phyloP scores from a whole-genome alignment of 37 sponge, comb jelly and placozoan genomes.

The Petrosia ficiformis region DNA sequence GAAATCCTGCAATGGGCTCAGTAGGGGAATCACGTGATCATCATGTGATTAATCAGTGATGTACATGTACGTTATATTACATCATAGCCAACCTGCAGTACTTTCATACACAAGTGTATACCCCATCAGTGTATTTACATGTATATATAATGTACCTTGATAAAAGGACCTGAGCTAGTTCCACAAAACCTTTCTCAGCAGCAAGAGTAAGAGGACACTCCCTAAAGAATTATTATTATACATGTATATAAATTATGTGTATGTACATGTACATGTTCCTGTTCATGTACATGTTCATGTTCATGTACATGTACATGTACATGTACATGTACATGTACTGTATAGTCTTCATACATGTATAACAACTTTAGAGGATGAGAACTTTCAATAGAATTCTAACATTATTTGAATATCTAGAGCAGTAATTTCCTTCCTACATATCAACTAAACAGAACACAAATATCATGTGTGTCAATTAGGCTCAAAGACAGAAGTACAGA shows the following conservation, averaged over 20 bases:
- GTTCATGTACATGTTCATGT: too few species aligned
- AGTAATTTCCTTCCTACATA: too few species aligned
- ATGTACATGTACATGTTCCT: too few species aligned
- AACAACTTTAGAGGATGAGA: too few species aligned
- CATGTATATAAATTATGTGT: too few species aligned
- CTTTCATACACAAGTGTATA: not conserved
- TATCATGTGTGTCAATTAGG: not conserved
- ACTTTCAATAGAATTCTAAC: too few species aligned
- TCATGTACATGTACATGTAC: too few species aligned
- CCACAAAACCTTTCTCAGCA: conserved; percentile 89
- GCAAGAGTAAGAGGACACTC: conserved; percentile 97
- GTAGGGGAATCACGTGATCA: conserved; percentile 6
- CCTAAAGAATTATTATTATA: conserved; percentile 24
- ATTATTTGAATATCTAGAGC: too few species aligned
- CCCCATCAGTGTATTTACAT: not conserved
- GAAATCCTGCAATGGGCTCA: conserved; percentile 4
- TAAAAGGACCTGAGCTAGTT: conserved; percentile 81
- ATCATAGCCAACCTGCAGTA: not conserved
- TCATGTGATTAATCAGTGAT: not conserved
- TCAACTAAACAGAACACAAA: too few species aligned
- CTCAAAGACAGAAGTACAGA: too few species aligned
- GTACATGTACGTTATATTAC: not conserved
- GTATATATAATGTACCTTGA: conserved; percentile 23
- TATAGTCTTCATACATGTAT: too few species aligned
- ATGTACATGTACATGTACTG: too few species aligned